Evolutionary conservation across 2,113 vertebrate genomes (phyloP).

Genomic region (Gymnobelideus leadbeateri): DNA sequence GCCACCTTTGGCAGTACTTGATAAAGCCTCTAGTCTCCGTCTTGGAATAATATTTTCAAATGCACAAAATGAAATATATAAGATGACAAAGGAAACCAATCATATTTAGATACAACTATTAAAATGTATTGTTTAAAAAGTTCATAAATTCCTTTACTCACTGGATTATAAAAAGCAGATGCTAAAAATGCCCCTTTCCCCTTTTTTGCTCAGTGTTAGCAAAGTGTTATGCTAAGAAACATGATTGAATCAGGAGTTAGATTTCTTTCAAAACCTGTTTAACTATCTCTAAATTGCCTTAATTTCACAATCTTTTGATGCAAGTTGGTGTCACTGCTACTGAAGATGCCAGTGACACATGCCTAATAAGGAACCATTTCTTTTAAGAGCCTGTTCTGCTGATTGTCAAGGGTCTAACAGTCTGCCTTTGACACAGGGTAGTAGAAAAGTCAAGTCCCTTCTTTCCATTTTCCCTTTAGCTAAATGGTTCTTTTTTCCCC

Average conservation of each 20-base stretch:
- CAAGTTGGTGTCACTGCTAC: not conserved
- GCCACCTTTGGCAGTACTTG: not conserved
- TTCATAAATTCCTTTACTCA: not conserved
- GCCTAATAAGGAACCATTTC: not conserved
- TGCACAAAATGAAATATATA: not conserved
- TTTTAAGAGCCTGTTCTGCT: not conserved
- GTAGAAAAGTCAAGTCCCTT: not conserved
- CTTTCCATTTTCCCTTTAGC: not conserved
- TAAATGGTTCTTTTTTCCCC: not conserved
- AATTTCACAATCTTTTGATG: not conserved
- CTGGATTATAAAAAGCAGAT: not conserved
- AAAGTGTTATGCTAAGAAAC: not conserved
- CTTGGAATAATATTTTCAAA: not conserved
- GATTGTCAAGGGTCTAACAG: not conserved
- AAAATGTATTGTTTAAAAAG: not conserved
- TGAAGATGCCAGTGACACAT: not conserved
- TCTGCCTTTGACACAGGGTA: not conserved
- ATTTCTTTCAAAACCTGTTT: not conserved
- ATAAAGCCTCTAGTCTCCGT: not conserved
- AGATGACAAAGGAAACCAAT: not conserved
- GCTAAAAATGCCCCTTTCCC: not conserved
- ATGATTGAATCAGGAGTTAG: not conserved
- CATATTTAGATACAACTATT: not conserved
- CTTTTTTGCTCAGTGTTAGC: not conserved
- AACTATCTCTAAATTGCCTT: not conserved